Evolutionary conservation across 2,113 vertebrate species (phyloP), one percentile per base, ranked within the genome.

Genomic region (Sturnira hondurensis): DNA sequence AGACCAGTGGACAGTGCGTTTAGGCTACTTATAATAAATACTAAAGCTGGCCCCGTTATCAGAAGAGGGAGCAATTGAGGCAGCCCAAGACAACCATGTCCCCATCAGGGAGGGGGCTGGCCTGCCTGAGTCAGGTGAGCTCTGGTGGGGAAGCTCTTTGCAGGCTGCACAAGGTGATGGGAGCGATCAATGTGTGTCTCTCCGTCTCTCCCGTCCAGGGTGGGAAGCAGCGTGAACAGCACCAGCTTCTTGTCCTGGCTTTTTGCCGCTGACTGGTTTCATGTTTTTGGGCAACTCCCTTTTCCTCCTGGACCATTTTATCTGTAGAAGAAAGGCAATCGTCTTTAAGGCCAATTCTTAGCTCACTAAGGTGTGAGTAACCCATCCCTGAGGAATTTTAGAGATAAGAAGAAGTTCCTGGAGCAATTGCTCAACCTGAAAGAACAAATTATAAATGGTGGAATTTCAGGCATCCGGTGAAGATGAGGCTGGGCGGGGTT

Each of bases 171-270:
- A 3, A 15, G 38, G 31, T 1, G 0, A 10, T 0, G 0, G 67
- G 11, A 28, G 24, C 26, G 1, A 1, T 0, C 24, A 1, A 1
- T 0, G 0, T 4, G 2, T 22, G 38, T 63, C 77, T 10, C 54
- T 24, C 56, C 24, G 65, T n/a, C 19, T 28, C 43, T 33, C 22
- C n/a, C 10, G 2, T 17, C 54, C 14, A 24, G 20, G 36, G 3
- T 7, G 0, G 61, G 56, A 38, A 50, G 43, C 33, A 22, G 22
- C 4, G 19, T 26, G 22, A 26, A 12, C n/a, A 2, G 13, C 0
- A 4, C 76, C 33, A 12, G 56, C 13, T 8, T 24, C 93, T 28
- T 0, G 17, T 28, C 54, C 80, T 17, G 8, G 4, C 47, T 81
- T n/a, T 43, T n/a, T 36, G 47, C 63, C n/a, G 31, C 31, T 6